Evolutionary conservation across 2,797 vertebrate genomes (phyloP), one percentile per base, ranked within the genome.

Genomic region (Hemitrygon akajei): DNA sequence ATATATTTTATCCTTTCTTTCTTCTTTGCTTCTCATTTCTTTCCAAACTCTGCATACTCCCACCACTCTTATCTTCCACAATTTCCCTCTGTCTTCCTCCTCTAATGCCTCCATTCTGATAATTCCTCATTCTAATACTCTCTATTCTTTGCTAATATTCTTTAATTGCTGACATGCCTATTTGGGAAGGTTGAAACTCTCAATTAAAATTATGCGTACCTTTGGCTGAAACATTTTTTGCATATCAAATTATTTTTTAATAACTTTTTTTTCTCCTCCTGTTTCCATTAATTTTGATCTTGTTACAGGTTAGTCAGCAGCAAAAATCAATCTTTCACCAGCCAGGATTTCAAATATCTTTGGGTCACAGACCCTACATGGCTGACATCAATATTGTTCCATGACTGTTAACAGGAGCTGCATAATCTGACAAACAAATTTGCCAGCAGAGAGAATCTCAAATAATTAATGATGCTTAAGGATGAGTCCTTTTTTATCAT

Each of bases 391-490:
- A 69, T 91, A 71, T 27, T 27, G 34, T 25, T 91, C 18, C 14
- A 91, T 91, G 30, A 30, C 37, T 56, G 69, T 73, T 56, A 30
- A 18, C 71, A 30, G 91, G 3, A 76, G 40, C 34, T 16, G 73
- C 37, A 27, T 56, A 56, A 76, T 56, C 47, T 93, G 71, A 25
- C 66, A 76, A 58, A 76, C 16, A 93, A 58, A 93, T 71, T 6
- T 20, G n/a, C 20, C 69, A 73, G 25, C 60, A 20, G 20, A 89
- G 63, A 91, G 37, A 91, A 73, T 5, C 69, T 73, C 66, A 71
- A 91, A 73, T 27, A 91, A 73, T 71, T 58, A 73, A 93, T 93
- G 20, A 71, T 86, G 56, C 56, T 60, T 86, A 86, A n/a, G 2
- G 30, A 66, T 5, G 66, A 18, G 22, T 75, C 47, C 47, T 73